These are phyloP conservation scores for Amphiduros pacificus DNA, from an alignment of 2,888 invertebrate genomes.

Conservation along the genomic window DNA sequence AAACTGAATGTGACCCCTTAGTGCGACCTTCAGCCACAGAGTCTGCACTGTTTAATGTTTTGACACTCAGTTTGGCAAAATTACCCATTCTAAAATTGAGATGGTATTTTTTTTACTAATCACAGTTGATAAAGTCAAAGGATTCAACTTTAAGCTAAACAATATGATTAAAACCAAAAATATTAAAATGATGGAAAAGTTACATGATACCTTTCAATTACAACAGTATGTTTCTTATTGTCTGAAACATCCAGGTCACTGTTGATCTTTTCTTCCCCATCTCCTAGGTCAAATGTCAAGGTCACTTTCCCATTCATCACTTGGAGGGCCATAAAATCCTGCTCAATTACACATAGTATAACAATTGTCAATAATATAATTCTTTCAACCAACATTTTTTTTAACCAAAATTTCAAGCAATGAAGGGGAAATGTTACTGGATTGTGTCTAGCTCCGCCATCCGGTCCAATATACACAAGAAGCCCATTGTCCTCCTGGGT, in stretches of 20 bases:
- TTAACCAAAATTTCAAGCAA: no score
- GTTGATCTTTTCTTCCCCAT: constrained; percentile 74
- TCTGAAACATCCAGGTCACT: constrained; percentile 79
- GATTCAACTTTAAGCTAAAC: no score
- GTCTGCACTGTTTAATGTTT: constrained; percentile 68
- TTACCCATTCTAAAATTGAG: constrained; percentile 71
- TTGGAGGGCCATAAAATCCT: constrained; percentile 90
- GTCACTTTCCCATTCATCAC: constrained; percentile 77
- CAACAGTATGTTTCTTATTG: constrained; percentile 87
- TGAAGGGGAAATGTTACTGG: no score
- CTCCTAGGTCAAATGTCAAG: constrained; percentile 85
- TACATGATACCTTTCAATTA: constrained; percentile 80
- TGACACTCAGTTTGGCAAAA: constrained; percentile 79
- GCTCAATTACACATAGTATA: no score
- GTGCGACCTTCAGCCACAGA: constrained; percentile 20
- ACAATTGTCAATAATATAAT: no score
- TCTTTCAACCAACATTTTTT: no score
- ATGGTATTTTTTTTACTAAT: no score
- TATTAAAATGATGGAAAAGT: no score
- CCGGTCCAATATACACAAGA: constrained; percentile 82
- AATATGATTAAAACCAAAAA: no score
- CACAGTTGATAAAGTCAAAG: no score
- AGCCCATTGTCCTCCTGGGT: constrained; percentile 71
- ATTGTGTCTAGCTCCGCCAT: no score
- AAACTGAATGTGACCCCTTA: constrained; percentile 76